A percentile compares a stretch with the other conserved stretches of the same genome.
These are phyloP conservation scores for Cataglyphis cursor DNA, from an alignment of 2,888 invertebrate genomes.

Conservation along the genomic window DNA sequence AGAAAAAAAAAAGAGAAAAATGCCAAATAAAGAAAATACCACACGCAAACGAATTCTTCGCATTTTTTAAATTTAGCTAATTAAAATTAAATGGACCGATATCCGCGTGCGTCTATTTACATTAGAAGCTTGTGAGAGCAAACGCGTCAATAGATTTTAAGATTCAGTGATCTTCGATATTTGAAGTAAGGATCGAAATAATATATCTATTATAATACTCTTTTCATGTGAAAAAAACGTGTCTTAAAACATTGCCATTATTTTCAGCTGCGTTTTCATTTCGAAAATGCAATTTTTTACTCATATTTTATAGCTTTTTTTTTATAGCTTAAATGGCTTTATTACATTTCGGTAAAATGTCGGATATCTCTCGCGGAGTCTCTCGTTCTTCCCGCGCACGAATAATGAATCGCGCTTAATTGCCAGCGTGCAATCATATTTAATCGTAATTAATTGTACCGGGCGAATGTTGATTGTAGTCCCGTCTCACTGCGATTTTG, in stretches of 20 bases:
- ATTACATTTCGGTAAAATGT: neutral
- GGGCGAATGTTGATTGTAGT: conserved; percentile 44
- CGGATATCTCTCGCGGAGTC: neutral
- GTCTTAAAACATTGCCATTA: neutral
- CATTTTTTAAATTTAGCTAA: conserved; percentile 75
- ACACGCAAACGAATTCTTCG: conserved; percentile 72
- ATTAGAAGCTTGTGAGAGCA: conserved; percentile 51
- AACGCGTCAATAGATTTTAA: conserved; percentile 28
- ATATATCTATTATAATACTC: neutral
- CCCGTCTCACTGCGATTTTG: conserved; percentile 39
- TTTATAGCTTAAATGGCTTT: neutral
- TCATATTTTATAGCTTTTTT: neutral
- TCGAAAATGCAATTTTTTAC: neutral
- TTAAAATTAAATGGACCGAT: conserved; percentile 76
- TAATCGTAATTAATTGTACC: conserved; percentile 51
- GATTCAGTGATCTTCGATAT: neutral
- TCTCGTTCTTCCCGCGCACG: conserved; percentile 23
- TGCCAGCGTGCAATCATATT: conserved; percentile 51
- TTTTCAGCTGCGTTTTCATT: neutral
- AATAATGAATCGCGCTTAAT: conserved; percentile 49
- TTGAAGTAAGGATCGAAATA: neutral
- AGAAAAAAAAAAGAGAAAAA: conserved; percentile 34
- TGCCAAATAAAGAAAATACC: conserved; percentile 53
- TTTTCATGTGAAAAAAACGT: neutral
- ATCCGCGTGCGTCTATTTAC: conserved; percentile 57